phyloP scores from a whole-genome alignment of 2,888 invertebrate genomes.

The Protodeltote pygarga region DNA sequence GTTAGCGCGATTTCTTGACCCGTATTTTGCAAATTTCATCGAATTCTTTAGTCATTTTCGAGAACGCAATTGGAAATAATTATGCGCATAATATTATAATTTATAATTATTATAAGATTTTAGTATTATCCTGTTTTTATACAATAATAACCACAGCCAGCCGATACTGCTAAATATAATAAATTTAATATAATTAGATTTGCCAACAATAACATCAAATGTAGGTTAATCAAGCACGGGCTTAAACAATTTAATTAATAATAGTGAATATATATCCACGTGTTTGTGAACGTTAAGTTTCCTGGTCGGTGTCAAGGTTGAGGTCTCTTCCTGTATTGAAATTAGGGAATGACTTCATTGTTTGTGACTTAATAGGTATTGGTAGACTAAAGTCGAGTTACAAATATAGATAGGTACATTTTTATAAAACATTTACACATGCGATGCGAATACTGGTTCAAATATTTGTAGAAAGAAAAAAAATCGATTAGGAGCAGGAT shows the following conservation, averaged over 20 bases:
- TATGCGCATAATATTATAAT: constrained; percentile 21
- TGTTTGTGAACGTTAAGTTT: constrained; percentile 24
- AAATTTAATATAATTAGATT: constrained; percentile 17
- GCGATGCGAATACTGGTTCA: no score
- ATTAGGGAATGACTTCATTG: constrained; percentile 31
- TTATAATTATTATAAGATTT: not conserved
- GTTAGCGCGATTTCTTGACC: no score
- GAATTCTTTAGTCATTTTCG: no score
- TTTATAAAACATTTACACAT: no score
- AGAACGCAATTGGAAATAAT: no score
- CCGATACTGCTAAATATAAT: constrained; percentile 4
- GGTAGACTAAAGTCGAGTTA: not conserved
- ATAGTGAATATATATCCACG: constrained; percentile 16
- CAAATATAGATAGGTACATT: no score
- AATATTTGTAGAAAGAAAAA: no score
- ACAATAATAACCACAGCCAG: constrained; percentile 8
- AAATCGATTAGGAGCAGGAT: no score
- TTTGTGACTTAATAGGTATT: constrained; percentile 17
- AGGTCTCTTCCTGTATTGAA: constrained; percentile 34
- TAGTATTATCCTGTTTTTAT: constrained; percentile 15
- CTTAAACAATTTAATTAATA: constrained; percentile 23
- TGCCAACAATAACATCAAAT: constrained; percentile 39
- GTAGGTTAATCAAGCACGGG: constrained; percentile 33
- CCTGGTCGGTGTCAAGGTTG: constrained; percentile 35
- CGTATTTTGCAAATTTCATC: no score